Conservation (phyloP, 2,113 vertebrate genomes). For the Aptenodytes forsteri region DNA sequence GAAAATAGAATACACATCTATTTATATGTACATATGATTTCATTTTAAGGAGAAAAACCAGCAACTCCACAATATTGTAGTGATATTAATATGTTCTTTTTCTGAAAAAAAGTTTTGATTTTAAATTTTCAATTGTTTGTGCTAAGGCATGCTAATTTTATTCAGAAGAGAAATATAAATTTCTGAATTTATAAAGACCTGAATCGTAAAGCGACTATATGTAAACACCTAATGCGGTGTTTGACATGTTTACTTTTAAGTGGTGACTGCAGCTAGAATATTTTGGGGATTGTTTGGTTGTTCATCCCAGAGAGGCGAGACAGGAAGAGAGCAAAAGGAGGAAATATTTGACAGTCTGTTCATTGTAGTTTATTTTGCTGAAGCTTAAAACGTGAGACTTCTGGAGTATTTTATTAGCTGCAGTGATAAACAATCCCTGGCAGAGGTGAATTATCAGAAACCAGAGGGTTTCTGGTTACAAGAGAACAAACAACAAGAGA, state of each 20-base stretch:
- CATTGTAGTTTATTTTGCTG: not conserved
- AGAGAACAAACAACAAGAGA: not conserved
- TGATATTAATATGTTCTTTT: not conserved
- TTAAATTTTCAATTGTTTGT: not conserved
- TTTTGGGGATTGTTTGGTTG: not conserved
- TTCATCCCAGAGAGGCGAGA: not conserved
- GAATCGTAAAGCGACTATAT: not conserved
- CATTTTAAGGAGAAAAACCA: not conserved
- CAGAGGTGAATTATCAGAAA: not conserved
- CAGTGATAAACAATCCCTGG: not conserved
- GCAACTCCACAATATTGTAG: not conserved
- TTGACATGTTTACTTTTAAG: not conserved
- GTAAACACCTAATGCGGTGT: accelerated
- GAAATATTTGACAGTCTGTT: not conserved
- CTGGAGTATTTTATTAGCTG: not conserved
- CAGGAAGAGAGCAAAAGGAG: not conserved
- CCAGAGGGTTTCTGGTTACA: not conserved
- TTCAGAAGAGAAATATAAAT: not conserved
- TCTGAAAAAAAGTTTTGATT: not conserved
- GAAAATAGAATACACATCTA: not conserved
- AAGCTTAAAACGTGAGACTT: not conserved
- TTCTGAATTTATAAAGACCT: not conserved
- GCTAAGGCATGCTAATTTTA: not conserved
- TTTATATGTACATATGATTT: not conserved
- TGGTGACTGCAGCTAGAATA: not conserved